Conservation (phyloP, 2,888 invertebrate species). For the Sepiola atlantica region DNA sequence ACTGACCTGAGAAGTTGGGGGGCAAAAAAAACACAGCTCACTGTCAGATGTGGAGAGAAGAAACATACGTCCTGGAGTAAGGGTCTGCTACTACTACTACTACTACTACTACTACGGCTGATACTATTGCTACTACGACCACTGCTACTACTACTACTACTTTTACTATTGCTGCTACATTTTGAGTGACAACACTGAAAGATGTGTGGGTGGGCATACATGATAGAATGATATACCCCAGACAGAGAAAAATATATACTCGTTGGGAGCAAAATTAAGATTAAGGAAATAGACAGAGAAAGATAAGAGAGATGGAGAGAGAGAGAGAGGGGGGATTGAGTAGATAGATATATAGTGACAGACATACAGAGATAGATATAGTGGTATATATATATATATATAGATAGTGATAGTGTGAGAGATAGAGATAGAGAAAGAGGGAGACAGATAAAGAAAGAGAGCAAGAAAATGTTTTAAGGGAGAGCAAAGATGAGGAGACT, state of each 20-base stretch:
- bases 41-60: constrained; percentile 32
- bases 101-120: background rate
- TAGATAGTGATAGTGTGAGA: too few relatives aligned
- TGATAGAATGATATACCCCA: constrained; percentile 20
- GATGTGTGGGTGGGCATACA: constrained; percentile 20
- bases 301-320: background rate
- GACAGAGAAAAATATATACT: background rate
- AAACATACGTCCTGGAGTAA: constrained; percentile 21
- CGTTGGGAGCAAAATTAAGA: background rate
- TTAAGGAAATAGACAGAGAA: background rate
- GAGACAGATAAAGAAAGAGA: too few relatives aligned
- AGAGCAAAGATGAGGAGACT: background rate
- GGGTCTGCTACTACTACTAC: constrained; percentile 8
- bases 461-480: background rate
- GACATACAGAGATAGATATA: too few relatives aligned
- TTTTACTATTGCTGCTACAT: background rate
- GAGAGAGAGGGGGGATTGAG: background rate
- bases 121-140: background rate
- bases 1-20: constrained; percentile 32
- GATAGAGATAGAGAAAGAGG: too few relatives aligned
- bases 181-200: background rate
- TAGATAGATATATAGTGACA: too few relatives aligned
- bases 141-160: constrained; percentile 20
- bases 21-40: constrained; percentile 5
- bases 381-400: too few relatives aligned